Evolutionary conservation across 2,888 invertebrate genomes (phyloP), one percentile per base, ranked within the genome.

Genomic region (Dicroscelio sp.): DNA sequence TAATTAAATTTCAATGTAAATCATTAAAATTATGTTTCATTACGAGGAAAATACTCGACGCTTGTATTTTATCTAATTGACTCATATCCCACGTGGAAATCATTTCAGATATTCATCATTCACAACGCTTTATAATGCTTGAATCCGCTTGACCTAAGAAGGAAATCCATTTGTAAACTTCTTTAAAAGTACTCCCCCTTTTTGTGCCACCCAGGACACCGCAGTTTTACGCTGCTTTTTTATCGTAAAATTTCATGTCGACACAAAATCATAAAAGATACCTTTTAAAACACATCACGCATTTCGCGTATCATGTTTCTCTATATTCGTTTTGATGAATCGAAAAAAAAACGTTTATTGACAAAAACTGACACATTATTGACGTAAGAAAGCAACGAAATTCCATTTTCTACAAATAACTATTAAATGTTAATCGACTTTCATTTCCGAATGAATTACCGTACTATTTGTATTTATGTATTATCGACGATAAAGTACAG

Each of bases 101-200:
- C 48, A 58, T 69, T 76, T 27, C 58, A 83, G 76, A 83, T 88
- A 88, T 69, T 63, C 78, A 88, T 88, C 83, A 33, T 88, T 83
- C 83, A 60, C 69, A 25, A 76, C 71, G 88, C 83, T 88, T 88
- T 88, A 88, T 88, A 88, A 88, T 52, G 88, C 88, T 88, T 88
- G 83, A 87, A 87, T 87, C 87, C 87, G 80, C 76, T 87, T 82
- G 75, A 43, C 87, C 87, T 48, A 87, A 87, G 87, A 87, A 65
- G 87, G 87, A 55, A 75, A 82, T 87, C 82, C 82, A 87, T 87
- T 87, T 87, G 80, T 58, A 43, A 33, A 69, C 69, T 73, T 65
- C 58, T 71, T 58, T 80, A 63, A 65, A 71, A 63, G 79, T 38
- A 58, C 48, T 73, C 31, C 79, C 71, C 73, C 65, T 84, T 87